Evolutionary conservation across 2,797 vertebrate genomes (phyloP).

Genomic region (Nannoperca australis): DNA sequence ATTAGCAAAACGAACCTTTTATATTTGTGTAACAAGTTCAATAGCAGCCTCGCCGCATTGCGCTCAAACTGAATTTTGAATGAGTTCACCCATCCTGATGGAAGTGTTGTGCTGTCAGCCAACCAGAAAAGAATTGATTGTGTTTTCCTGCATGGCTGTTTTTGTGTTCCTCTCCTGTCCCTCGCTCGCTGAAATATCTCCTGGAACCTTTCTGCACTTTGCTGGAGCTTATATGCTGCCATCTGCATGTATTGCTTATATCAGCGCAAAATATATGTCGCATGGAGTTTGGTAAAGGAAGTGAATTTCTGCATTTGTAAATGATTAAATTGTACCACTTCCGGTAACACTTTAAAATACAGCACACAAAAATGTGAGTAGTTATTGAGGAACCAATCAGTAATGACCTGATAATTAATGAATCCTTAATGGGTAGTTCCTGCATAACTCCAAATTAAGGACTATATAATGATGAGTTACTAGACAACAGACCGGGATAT

Average conservation of each 20-base stretch:
- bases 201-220: slow-evolving; percentile 19
- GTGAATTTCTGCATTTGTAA: neutral
- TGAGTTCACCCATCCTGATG: slow-evolving; percentile 19
- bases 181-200: neutral
- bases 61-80: slow-evolving; percentile 39
- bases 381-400: no score
- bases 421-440: no score
- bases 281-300: neutral
- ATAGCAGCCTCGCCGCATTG: slow-evolving; percentile 4
- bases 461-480: no score
- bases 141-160: slow-evolving; percentile 30
- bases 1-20: slow-evolving; percentile 38
- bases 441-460: no score
- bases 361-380: no score
- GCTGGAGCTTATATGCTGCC: neutral
- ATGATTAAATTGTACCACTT: neutral
- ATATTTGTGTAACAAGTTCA: slow-evolving; percentile 28
- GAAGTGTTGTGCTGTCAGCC: slow-evolving; percentile 17
- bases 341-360: neutral
- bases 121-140: slow-evolving; percentile 21
- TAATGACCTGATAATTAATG: no score
- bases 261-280: neutral
- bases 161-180: neutral
- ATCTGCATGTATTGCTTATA: neutral
- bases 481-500: no score